These are phyloP conservation scores for Buceros bicornis DNA, from an alignment of 2,797 vertebrate genomes.

Conservation along the genomic window DNA sequence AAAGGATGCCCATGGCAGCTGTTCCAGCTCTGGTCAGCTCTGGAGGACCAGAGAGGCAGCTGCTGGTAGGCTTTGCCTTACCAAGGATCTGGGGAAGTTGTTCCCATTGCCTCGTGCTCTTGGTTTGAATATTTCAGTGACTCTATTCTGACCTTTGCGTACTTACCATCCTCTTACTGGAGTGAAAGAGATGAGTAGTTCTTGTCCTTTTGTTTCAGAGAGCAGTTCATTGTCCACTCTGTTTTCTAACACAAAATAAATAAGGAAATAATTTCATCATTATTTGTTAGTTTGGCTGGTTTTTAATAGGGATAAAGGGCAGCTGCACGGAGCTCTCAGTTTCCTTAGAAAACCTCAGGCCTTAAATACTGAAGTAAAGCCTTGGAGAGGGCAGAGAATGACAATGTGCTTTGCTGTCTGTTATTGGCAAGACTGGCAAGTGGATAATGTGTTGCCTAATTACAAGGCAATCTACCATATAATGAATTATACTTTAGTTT, in stretches of 20 bases:
- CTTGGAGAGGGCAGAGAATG: conserved; percentile 2
- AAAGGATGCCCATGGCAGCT: background rate
- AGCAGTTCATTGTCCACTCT: conserved; percentile 48
- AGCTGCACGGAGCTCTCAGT: background rate
- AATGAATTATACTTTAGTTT: conserved; percentile 10
- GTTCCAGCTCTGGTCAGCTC: background rate
- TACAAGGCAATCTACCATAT: background rate
- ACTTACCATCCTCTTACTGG: conserved; percentile 25
- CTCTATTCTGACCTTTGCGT: conserved; percentile 26
- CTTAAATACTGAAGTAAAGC: background rate
- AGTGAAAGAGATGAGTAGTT: conserved; percentile 24
- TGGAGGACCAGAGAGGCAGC: background rate
- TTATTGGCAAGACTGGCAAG: background rate
- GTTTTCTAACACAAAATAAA: conserved; percentile 70
- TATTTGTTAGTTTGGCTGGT: conserved; percentile 62
- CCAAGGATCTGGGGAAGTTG: background rate
- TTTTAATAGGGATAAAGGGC: conserved; percentile 37
- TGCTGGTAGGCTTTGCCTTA: conserved; percentile 13
- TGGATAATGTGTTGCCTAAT: background rate
- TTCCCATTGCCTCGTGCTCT: conserved; percentile 29
- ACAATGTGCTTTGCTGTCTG: background rate
- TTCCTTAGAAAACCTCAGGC: conserved; percentile 40
- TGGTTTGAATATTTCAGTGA: conserved; percentile 43
- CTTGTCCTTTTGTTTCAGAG: conserved; percentile 61
- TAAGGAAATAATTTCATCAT: conserved; percentile 60